These are phyloP conservation scores for Zoanthus gigantus DNA, from an alignment of 92 coral and sea anemone species.

Conservation along the genomic window DNA sequence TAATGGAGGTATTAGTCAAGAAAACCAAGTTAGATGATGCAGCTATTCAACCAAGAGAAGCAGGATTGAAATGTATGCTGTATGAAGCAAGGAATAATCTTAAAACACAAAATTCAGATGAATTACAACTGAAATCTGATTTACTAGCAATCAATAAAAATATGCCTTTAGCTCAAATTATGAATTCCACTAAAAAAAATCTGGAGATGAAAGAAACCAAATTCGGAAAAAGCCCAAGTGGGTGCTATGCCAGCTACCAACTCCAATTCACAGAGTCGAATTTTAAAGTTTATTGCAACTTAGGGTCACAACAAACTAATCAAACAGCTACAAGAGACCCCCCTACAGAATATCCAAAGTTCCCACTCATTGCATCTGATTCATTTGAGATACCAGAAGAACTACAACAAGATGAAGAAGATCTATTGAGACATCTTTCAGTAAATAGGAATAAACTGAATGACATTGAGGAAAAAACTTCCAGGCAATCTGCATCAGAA, in stretches of 20 bases:
- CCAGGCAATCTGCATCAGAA: conserved; percentile 34
- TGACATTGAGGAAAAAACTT: conserved; percentile 50
- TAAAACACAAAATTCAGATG: conserved; percentile 41
- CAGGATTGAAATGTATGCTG: conserved; percentile 47
- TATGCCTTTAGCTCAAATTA: conserved; percentile 50
- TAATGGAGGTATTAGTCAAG: conserved; percentile 62
- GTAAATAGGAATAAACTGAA: conserved; percentile 47
- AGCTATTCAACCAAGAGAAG: conserved; percentile 19
- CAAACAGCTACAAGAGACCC: conserved; percentile 38
- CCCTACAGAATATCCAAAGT: conserved; percentile 53
- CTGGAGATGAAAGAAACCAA: conserved; percentile 40
- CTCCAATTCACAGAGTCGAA: conserved; percentile 60
- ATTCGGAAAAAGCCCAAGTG: conserved; percentile 47
- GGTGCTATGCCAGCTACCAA: conserved; percentile 55
- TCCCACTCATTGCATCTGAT: conserved; percentile 32
- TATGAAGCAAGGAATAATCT: conserved; percentile 51
- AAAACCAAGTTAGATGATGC: conserved; percentile 59
- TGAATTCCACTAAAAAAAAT: neutral
- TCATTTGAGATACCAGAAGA: conserved; percentile 41
- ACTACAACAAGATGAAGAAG: conserved; percentile 36
- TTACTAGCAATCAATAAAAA: conserved; percentile 6
- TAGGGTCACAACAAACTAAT: conserved; percentile 40
- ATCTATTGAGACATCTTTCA: conserved; percentile 27
- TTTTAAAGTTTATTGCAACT: conserved; percentile 47
- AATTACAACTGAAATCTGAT: conserved; percentile 29